Conservation (phyloP, 2,113 vertebrate genomes). For the Heliornis fulica region DNA sequence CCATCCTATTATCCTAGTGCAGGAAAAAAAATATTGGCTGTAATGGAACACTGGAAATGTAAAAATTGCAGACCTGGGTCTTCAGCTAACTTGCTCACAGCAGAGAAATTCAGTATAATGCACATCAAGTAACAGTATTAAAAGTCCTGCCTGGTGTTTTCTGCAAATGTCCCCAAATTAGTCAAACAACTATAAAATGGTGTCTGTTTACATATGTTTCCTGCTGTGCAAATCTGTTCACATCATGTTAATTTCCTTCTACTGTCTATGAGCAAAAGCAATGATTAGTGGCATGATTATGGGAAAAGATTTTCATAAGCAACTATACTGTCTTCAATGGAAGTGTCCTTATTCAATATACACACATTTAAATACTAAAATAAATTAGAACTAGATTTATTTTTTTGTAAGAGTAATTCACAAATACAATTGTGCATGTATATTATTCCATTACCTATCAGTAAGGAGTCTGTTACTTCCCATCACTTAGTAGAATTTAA, state of each 20-base stretch:
- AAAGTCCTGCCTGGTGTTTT: background rate
- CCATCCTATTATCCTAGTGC: background rate
- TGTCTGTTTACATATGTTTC: background rate
- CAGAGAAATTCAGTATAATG: background rate
- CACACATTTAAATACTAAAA: background rate
- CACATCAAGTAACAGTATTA: background rate
- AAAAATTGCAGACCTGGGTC: background rate
- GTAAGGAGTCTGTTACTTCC: background rate
- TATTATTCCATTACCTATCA: background rate
- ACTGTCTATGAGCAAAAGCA: background rate
- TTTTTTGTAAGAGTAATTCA: background rate
- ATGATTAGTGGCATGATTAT: background rate
- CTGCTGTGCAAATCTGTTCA: conserved; percentile 11
- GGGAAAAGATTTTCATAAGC: background rate
- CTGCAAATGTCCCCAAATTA: background rate
- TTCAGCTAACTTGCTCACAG: background rate
- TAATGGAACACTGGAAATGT: background rate
- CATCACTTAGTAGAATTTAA: background rate
- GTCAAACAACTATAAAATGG: background rate
- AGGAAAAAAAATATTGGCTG: background rate
- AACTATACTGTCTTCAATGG: background rate
- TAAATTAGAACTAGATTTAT: background rate
- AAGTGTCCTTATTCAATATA: background rate
- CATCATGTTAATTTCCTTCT: background rate
- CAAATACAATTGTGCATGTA: background rate